These are phyloP conservation scores for Uropsilus gracilis DNA, from an alignment of 2,113 vertebrate genomes.

Conservation along the genomic window DNA sequence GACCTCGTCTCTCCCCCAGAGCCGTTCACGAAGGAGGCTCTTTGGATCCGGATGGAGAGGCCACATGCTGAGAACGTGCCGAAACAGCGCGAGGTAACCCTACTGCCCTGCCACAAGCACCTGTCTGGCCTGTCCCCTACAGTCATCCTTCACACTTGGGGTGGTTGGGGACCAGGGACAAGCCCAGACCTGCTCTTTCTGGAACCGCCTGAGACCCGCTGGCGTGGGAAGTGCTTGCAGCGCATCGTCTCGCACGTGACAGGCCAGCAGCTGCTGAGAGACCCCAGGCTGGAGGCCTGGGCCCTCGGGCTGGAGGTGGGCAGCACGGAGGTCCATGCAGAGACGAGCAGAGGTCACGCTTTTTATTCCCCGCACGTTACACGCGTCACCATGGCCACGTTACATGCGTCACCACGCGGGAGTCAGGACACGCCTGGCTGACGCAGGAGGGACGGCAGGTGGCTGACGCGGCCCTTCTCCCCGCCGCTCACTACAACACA, in stretches of 20 bases:
- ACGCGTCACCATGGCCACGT: constrained; percentile 54
- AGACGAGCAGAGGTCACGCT: constrained; percentile 48
- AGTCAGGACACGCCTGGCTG: not conserved
- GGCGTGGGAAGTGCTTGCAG: not conserved
- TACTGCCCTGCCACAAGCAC: not conserved
- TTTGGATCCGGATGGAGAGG: not conserved
- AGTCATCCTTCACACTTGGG: not conserved
- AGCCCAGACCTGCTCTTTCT: not conserved
- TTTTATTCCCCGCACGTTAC: constrained; percentile 84
- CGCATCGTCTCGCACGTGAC: rapidly evolving
- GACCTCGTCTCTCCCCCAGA: not conserved
- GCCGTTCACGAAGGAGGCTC: not conserved
- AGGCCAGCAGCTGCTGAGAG: not conserved
- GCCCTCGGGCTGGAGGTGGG: not conserved
- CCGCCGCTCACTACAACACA: constrained; percentile 23
- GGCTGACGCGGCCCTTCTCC: not conserved
- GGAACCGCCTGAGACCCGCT: not conserved
- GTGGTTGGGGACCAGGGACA: no score
- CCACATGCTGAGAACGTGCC: not conserved
- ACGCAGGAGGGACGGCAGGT: not conserved
- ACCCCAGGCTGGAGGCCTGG: no score
- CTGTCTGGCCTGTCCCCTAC: no score
- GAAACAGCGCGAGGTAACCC: not conserved
- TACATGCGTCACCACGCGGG: constrained; percentile 46
- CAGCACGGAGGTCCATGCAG: not conserved